A percentile compares a stretch with the other conserved stretches of the same genome.
phyloP scores from a whole-genome alignment of 2,797 vertebrate genomes.

The Hipposideros larvatus region DNA sequence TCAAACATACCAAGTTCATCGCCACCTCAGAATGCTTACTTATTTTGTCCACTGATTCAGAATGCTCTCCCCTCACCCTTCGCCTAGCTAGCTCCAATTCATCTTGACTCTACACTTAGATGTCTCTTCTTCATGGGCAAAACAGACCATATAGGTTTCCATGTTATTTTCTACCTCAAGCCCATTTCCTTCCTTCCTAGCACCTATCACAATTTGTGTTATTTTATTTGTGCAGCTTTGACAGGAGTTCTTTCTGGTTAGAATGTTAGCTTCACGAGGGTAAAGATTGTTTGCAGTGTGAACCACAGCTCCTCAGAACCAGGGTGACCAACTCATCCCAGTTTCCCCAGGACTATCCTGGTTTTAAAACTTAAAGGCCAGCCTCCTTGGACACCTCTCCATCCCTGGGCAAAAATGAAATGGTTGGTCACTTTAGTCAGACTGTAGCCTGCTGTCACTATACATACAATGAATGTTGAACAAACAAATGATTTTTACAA shows the following conservation, averaged over 20 bases:
- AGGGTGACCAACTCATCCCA: not conserved
- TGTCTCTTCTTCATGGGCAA: not conserved
- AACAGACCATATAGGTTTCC: not conserved
- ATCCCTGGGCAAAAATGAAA: not conserved
- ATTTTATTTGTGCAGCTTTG: not conserved
- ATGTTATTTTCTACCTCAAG: not conserved
- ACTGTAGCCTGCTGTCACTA: not conserved
- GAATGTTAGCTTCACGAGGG: not conserved
- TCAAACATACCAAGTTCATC: not conserved
- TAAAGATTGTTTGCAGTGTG: not conserved
- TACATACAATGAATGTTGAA: not conserved
- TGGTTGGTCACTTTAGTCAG: not conserved
- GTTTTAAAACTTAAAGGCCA: not conserved
- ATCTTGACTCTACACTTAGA: not conserved
- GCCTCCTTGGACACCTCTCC: not conserved
- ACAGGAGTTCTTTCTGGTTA: not conserved
- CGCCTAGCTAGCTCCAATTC: too few relatives aligned
- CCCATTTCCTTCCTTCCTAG: not conserved
- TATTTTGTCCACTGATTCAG: not conserved
- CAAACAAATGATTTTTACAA: not conserved
- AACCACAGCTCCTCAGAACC: not conserved
- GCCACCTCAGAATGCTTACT: not conserved
- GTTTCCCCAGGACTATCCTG: not conserved
- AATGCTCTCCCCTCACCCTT: not conserved
- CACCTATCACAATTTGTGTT: not conserved